Base-by-base conservation (phyloP, 2,113 vertebrate genomes). In the Platichthys flesus region DNA sequence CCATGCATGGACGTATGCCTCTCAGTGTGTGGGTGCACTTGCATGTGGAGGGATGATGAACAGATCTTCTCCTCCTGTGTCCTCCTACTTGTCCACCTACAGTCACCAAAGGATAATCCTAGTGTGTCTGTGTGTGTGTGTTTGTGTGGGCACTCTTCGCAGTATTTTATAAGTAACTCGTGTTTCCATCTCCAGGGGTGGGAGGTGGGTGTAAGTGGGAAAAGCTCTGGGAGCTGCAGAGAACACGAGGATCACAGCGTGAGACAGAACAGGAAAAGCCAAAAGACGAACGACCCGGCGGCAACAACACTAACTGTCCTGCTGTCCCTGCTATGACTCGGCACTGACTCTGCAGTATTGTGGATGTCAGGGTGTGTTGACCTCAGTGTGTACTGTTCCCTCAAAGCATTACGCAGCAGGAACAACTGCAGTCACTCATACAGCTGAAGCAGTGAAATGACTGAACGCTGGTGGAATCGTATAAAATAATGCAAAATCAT, bases 71-170 rank as follows among this genome's bases (percentile, higher is more conserved):
- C 35, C 79, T 78, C 67, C 24, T 85, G 77, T 86, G 63, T 83
- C 87, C 69, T 79, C 69, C 63, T 79, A 57, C 76, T 81, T 88
- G 76, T 87, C 87, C 86, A 81, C 83, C 85, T 85, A 81, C 85
- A 72, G 71, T 61, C 21, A 37, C 58, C 60, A 49, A 66, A 61
- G 67, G 63, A 74, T 70, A n/a, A 35, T 83, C 20, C 35, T 9
- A 59, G 26, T 54, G 26, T 74, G 45, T 31, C 5, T 31, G 6
- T 31, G 45, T 59, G 47, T 52, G 62, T 67, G 47, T 64, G 70
- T 71, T 63, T 60, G 52, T 57, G 23, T 66, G 70, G 31, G 49
- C 14, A 14, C 23, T 24, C 12, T 20, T 54, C 12, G 5, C 54
- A 21, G 14, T n/a, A 54, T 20, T 21, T 54, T n/a, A 20, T 13